Conservation (phyloP, 2,797 vertebrate genomes). For the Psittacula derbiana region DNA sequence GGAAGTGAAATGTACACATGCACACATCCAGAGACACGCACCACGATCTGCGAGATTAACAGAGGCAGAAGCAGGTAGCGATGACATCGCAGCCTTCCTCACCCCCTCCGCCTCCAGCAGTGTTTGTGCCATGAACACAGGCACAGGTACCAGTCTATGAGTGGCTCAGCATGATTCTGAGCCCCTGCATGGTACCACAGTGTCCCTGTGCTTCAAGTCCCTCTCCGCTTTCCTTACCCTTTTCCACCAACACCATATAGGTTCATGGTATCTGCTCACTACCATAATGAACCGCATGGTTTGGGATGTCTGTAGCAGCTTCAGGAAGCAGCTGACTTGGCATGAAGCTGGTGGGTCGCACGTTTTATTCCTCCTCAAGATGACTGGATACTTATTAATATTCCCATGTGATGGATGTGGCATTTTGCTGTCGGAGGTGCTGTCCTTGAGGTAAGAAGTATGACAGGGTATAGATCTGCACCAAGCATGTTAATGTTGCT, state of each 20-base stretch:
- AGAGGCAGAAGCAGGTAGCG: background rate
- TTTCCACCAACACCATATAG: rapidly evolving
- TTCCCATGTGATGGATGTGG: background rate
- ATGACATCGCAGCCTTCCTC: background rate
- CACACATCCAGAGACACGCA: background rate
- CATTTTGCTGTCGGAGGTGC: conserved; percentile 28
- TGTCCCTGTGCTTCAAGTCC: rapidly evolving
- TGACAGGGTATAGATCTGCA: background rate
- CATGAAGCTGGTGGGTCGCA: rapidly evolving
- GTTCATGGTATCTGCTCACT: rapidly evolving
- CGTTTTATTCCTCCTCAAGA: background rate
- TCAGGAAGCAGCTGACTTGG: background rate
- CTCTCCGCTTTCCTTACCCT: background rate
- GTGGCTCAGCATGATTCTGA: rapidly evolving
- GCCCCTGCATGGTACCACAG: rapidly evolving
- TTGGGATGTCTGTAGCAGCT: background rate
- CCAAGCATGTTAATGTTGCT: conserved; percentile 13
- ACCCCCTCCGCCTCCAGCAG: background rate
- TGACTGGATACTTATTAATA: background rate
- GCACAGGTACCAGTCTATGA: background rate
- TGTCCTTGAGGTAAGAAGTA: conserved; percentile 45
- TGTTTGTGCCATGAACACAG: rapidly evolving
- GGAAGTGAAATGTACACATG: background rate
- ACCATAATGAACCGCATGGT: rapidly evolving
- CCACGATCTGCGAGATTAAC: background rate